Evolutionary conservation across 1,140 invertebrate species (phyloP).

Genomic region (Drosophila tsacasi): DNA sequence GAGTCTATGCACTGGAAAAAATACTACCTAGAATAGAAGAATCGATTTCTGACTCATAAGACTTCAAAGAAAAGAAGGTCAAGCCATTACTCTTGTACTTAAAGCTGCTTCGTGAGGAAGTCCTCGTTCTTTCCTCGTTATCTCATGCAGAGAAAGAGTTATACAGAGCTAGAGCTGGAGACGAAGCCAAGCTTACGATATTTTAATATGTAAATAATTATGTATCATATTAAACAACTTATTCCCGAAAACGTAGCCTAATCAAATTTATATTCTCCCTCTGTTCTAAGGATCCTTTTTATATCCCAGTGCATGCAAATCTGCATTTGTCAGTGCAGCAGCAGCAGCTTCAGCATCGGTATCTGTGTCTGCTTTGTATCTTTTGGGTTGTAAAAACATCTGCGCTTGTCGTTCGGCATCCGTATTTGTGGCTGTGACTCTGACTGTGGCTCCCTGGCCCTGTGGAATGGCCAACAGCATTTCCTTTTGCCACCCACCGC

Average conservation of each 20-base stretch:
- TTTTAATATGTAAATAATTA: neutral
- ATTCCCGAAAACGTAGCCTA: neutral
- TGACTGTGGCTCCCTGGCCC: neutral
- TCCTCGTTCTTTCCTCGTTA: no score
- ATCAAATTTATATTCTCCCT: neutral
- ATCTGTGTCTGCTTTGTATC: conserved; percentile 49
- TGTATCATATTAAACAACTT: neutral
- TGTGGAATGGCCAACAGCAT: conserved; percentile 14
- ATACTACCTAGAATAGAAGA: no score
- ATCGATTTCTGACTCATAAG: neutral
- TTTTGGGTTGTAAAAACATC: conserved; percentile 54
- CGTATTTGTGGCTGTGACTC: conserved; percentile 28
- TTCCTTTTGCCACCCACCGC: neutral
- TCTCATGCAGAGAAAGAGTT: neutral
- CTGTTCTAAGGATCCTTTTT: neutral
- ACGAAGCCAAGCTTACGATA: neutral
- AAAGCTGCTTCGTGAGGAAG: no score
- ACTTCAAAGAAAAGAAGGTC: no score
- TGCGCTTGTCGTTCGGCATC: conserved; percentile 45
- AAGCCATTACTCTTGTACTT: no score
- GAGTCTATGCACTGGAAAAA: conserved; percentile 8
- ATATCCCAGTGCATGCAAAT: conserved; percentile 31
- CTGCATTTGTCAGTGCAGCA: conserved; percentile 42
- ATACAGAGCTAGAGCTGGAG: neutral
- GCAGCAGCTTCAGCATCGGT: conserved; percentile 34